phyloP scores from a whole-genome alignment of 2,113 vertebrate species.

The Azemiops feae region DNA sequence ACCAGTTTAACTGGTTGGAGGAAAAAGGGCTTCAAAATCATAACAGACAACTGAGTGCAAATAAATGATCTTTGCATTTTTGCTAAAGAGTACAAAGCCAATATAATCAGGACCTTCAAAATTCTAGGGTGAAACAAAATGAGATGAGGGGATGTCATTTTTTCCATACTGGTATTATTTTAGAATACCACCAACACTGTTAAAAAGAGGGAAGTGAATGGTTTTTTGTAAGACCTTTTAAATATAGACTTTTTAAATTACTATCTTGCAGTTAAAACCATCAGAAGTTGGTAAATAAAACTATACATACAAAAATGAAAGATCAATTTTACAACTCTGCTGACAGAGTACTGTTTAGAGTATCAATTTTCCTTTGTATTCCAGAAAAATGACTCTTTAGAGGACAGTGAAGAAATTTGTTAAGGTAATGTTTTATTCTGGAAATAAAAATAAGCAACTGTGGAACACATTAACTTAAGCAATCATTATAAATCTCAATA shows the following conservation, averaged over 20 bases:
- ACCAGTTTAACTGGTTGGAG: conserved; percentile 9
- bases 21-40: neutral
- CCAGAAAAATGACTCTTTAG: neutral
- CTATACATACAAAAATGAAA: neutral
- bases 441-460: neutral
- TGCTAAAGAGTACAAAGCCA: conserved; percentile 33
- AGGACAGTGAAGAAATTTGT: neutral
- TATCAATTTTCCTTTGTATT: neutral
- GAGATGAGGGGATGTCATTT: conserved; percentile 30
- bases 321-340: neutral
- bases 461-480: neutral
- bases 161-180: conserved; percentile 16
- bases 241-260: neutral
- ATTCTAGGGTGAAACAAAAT: conserved; percentile 26
- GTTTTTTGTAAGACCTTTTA: neutral
- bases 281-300: neutral
- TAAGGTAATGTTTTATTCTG: neutral
- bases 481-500: neutral
- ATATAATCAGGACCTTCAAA: neutral
- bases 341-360: neutral
- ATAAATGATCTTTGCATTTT: neutral
- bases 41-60: conserved; percentile 27
- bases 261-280: neutral
- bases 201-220: neutral
- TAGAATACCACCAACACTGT: conserved; percentile 24